A percentile compares a stretch with the other conserved stretches of the same genome.
Evolutionary conservation across 2,888 invertebrate species (phyloP).

Genomic region (Torymus aiolomorphi): DNA sequence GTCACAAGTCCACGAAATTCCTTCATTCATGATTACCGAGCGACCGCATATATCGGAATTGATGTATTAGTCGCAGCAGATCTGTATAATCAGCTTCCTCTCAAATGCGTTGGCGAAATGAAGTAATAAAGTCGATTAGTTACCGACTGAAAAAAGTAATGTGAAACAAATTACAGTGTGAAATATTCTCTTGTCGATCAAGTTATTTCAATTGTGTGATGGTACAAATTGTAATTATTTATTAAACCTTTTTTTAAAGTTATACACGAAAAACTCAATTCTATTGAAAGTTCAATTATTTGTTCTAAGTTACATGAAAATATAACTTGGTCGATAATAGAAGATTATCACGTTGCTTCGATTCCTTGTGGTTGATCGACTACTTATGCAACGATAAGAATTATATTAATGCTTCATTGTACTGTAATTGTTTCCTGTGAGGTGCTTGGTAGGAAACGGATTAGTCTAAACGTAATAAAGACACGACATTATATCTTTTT

Average conservation of each 20-base stretch:
- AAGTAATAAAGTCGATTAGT: slow-evolving; percentile 15
- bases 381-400: slow-evolving; percentile 25
- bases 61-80: slow-evolving; percentile 5
- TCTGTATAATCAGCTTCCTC: slow-evolving; percentile 24
- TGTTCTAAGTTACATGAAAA: slow-evolving; percentile 1
- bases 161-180: background rate
- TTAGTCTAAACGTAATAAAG: slow-evolving; percentile 20
- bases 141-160: slow-evolving; percentile 2
- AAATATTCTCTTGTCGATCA: background rate
- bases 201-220: slow-evolving; percentile 2
- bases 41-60: slow-evolving; percentile 35
- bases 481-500: slow-evolving; percentile 16
- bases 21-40: slow-evolving; percentile 8
- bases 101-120: slow-evolving; percentile 1
- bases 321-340: background rate
- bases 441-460: background rate
- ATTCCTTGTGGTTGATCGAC: slow-evolving; percentile 6
- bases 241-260: background rate
- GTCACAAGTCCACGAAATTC: slow-evolving; percentile 17
- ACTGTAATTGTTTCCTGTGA: background rate
- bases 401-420: slow-evolving; percentile 22
- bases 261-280: background rate
- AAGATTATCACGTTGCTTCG: slow-evolving; percentile 2
- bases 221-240: slow-evolving; percentile 8
- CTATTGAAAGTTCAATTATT: too few relatives aligned